phyloP scores from a whole-genome alignment of 1,140 invertebrate species.

The Leptinotarsa undecemlineata region DNA sequence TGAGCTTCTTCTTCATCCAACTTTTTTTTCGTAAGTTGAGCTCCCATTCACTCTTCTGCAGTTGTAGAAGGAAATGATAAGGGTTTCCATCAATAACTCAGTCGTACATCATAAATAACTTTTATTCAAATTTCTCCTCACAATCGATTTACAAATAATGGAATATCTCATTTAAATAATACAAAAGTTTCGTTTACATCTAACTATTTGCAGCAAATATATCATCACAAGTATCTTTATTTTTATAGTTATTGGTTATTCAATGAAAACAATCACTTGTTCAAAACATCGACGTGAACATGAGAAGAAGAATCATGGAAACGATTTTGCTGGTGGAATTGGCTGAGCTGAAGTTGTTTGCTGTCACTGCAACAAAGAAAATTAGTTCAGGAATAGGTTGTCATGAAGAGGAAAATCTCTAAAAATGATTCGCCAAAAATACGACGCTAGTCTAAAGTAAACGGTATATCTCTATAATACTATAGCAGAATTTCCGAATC shows the following conservation, averaged over 20 bases:
- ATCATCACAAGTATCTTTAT: conserved; percentile 8
- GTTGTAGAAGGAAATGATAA: no score
- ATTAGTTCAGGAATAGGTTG: neutral
- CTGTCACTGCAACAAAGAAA: conserved; percentile 1
- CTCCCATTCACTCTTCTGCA: no score
- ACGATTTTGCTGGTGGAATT: conserved; percentile 2
- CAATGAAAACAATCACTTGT: neutral
- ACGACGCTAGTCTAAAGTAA: no score
- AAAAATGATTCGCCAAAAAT: no score
- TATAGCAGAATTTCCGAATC: no score
- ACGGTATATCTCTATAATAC: no score
- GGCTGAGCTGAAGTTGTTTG: neutral
- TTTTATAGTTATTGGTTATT: neutral
- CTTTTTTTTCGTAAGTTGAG: no score
- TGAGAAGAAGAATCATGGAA: neutral
- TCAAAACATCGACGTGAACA: neutral
- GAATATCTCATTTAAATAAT: neutral
- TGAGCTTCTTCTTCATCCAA: no score
- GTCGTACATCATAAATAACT: neutral
- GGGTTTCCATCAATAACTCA: no score
- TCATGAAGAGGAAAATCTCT: no score
- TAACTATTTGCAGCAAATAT: conserved; percentile 6
- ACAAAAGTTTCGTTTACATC: neutral
- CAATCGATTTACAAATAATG: neutral
- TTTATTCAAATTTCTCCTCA: neutral